Conservation (phyloP, 1,140 invertebrate species). For the Cataglyphis hispanica region DNA sequence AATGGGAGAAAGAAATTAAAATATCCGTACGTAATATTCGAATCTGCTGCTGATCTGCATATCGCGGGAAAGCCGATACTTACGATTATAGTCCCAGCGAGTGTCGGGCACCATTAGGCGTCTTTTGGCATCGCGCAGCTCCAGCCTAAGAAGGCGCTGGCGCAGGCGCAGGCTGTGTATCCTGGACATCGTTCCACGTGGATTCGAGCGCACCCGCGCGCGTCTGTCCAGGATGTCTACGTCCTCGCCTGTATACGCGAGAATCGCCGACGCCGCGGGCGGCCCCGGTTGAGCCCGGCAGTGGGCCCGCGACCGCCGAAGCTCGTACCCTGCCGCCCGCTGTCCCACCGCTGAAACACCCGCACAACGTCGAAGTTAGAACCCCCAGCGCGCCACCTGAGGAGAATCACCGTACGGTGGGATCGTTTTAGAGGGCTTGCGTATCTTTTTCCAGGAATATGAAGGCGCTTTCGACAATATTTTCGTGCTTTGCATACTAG, state of each 20-base stretch:
- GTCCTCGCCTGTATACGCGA: conserved; percentile 87
- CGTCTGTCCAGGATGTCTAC: conserved; percentile 87
- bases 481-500: neutral
- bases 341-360: conserved; percentile 86
- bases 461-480: neutral
- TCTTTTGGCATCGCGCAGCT: conserved; percentile 86
- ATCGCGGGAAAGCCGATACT: conserved; percentile 71
- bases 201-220: conserved; percentile 84
- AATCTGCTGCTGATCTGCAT: neutral
- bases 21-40: neutral
- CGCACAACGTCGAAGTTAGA: conserved; percentile 86
- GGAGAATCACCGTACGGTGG: conserved; percentile 82
- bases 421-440: conserved; percentile 77
- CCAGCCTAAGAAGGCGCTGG: conserved; percentile 87
- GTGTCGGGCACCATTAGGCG: conserved; percentile 86
- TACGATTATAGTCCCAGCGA: conserved; percentile 89
- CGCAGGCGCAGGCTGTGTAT: conserved; percentile 86
- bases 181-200: conserved; percentile 85
- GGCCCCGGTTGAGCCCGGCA: conserved; percentile 72
- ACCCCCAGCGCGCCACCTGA: conserved; percentile 86
- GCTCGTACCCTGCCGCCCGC: conserved; percentile 81
- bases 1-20: neutral
- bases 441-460: conserved; percentile 39
- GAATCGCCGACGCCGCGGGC: conserved; percentile 77
- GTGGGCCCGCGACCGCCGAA: conserved; percentile 77